A percentile compares a stretch with the other conserved stretches of the same genome.
Conservation (phyloP, 1,140 invertebrate species). For the Achatina immaculata region DNA sequence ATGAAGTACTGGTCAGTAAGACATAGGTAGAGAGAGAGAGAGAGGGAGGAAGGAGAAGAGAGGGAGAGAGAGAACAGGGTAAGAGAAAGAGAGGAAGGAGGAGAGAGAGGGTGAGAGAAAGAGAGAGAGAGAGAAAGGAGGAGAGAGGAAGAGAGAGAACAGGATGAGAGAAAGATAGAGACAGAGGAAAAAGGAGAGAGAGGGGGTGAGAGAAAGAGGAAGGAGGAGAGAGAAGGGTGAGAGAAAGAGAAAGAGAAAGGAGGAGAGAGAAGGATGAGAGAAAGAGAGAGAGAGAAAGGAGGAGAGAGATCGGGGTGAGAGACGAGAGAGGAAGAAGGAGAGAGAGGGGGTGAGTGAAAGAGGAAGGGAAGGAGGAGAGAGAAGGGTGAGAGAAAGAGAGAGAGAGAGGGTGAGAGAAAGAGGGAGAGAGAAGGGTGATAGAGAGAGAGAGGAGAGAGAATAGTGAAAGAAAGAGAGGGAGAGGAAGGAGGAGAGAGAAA, state of each 20-base stretch:
- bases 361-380: not conserved
- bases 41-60: not conserved
- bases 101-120: conserved; percentile 17
- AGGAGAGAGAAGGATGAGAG: not conserved
- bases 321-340: not conserved
- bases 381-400: not conserved
- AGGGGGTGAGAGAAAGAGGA: not conserved
- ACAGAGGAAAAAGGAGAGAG: no score
- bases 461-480: no score
- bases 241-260: not conserved
- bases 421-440: no score
- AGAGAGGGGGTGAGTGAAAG: not conserved
- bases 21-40: conserved; percentile 13
- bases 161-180: no score
- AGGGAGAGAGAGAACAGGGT: no score
- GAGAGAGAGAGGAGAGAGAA: no score
- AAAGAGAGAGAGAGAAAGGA: not conserved
- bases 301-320: not conserved
- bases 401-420: no score
- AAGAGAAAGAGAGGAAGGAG: no score
- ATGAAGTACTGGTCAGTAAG: no score
- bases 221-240: not conserved
- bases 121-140: conserved; percentile 16
- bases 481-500: not conserved
- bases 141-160: conserved; percentile 9